Evolutionary conservation across 1,140 invertebrate genomes (phyloP), one percentile per base, ranked within the genome.

Genomic region (Rhopalosiphum padi): DNA sequence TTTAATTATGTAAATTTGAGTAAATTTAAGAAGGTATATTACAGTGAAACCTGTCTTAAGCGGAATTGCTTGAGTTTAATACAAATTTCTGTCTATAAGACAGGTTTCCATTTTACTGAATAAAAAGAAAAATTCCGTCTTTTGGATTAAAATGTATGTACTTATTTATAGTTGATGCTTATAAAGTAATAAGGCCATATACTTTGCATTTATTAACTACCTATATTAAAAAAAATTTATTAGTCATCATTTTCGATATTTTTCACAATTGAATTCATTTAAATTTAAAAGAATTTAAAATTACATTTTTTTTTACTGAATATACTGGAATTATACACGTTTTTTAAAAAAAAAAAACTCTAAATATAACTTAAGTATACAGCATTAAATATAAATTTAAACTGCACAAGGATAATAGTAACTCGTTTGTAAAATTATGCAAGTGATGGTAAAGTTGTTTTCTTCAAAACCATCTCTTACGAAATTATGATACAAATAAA

Each of bases 391-490:
- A 30, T 86, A 35, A 25, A 23, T 15, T 30, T 86, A 43, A 30
- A 86, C 11, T 30, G 23, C 41, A 43, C 86, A 88, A 88, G 46
- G 86, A 88, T 88, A 51, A 37, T 23, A 88, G n/a, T 9, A 51
- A 88, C 86, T 51, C n/a, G 86, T 88, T 88, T 88, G 7, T 88
- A 35, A 88, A 88, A 88, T 88, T 51, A n/a, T 88, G 46, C 86
- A 51, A 88, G 86, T 51, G 46, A 51, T 48, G 46, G 86, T 51
- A 30, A 48, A n/a, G 46, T 46, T 30, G 43, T 86, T 86, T 51
- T 88, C 23, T 86, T 25, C 7, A 43, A 86, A 86, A 43, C 41
- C 85, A 30, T 30, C 35, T 82, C 35, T 86, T 86, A 86, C 85
- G 41, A 86, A 86, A 86, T 86, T 86, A 68, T 68, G 60, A 68